These are phyloP conservation scores for Campylorhamphus procurvoides DNA, from an alignment of 2,113 vertebrate genomes.

Conservation along the genomic window DNA sequence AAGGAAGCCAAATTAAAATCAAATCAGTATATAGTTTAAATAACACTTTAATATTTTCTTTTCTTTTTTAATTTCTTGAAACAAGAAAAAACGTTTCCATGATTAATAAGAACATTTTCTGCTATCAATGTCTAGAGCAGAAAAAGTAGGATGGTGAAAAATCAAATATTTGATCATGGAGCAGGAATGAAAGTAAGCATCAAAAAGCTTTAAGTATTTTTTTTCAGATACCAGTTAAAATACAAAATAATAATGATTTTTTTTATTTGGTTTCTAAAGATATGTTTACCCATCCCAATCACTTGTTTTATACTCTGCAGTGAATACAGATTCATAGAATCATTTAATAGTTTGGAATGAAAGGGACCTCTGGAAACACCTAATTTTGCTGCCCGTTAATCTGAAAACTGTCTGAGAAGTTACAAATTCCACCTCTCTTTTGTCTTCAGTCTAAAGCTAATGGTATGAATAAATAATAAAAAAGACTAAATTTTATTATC, in stretches of 20 bases:
- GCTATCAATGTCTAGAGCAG: not conserved
- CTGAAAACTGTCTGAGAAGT: not conserved
- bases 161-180: not conserved
- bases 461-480: not conserved
- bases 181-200: not conserved
- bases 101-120: not conserved
- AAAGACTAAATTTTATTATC: not conserved
- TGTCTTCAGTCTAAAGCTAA: not conserved
- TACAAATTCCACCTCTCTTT: not conserved
- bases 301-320: not conserved
- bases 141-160: not conserved
- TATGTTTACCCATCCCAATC: not conserved
- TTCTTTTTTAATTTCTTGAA: not conserved
- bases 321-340: not conserved
- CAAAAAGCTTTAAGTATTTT: not conserved
- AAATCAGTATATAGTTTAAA: not conserved
- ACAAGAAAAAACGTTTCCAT: not conserved
- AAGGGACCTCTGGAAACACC: not conserved
- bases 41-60: not conserved
- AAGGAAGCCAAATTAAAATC: not conserved
- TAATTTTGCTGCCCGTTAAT: not conserved
- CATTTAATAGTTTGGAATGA: not conserved
- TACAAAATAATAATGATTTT: accelerated
- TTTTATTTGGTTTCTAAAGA: not conserved
- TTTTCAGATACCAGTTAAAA: not conserved